Evolutionary conservation across 2,113 vertebrate species (phyloP), one percentile per base, ranked within the genome.

Genomic region (Hippocampus mohnikei): DNA sequence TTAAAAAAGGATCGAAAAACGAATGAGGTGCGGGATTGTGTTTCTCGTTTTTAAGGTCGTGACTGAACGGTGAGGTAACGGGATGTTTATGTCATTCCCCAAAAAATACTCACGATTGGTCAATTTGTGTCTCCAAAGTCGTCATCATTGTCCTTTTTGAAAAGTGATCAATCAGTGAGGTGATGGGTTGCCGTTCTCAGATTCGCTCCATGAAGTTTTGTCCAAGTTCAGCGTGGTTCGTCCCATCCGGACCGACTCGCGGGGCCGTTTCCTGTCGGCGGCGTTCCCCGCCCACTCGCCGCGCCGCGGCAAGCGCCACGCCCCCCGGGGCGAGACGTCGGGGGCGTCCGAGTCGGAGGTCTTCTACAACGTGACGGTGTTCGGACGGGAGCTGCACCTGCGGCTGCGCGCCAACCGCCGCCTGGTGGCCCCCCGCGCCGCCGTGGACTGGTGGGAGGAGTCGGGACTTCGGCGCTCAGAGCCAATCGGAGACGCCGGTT

Each of bases 351-450:
- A 58, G 63, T 84, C 5, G 70, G 88, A 58, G 90, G 91, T 98
- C 52, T 99, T 94, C 90, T 99, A 96, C 90, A 99, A 98, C n/a
- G 92, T 99, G 83, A 96, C 96, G 0, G 91, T 96, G 73, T 97
- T 96, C 1, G 96, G 96, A 63, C 92, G 88, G 81, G 90, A 95
- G 64, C 88, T 98, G 75, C 96, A 98, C 91, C 93, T 98, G 69
- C 90, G 91, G 16, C 81, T 99, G 79, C 91, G 87, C 60, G 94
- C 84, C 27, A 99, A 98, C 78, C 80, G 91, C 11, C 93, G 89
- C 56, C 93, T 98, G 0, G 90, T 98, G 50, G 94, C 95, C 23
- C 97, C 97, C 0, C 86, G 91, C 15, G 97, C 96, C 84, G 95
- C 93, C 23, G 75, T 97, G 82, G 96, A 97, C 79, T 98, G 96